Percentiles rank a stretch among this genome's conserved stretches.
phyloP scores from a whole-genome alignment of 37 sponge, comb jelly and placozoan species.

The Diacarnus erythraeanus region DNA sequence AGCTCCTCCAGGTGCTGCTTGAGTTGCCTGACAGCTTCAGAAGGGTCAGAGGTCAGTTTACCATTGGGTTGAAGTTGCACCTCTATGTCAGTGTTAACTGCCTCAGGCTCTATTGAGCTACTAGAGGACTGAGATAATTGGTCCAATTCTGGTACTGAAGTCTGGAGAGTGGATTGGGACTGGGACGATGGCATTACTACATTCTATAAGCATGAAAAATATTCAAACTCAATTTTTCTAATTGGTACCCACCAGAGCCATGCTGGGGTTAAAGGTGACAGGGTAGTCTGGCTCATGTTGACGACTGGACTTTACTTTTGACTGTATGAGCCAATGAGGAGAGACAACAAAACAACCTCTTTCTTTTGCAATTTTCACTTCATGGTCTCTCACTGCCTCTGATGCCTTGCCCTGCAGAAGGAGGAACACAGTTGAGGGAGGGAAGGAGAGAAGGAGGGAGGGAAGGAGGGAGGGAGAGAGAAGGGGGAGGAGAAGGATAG shows the following conservation, averaged over 20 bases:
- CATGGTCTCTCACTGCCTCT: slow-evolving; percentile 39
- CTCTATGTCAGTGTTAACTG: neutral
- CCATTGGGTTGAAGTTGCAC: neutral
- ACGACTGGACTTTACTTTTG: slow-evolving; percentile 10
- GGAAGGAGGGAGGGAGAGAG: neutral
- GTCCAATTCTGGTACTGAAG: neutral
- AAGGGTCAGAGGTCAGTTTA: neutral
- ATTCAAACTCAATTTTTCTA: neutral
- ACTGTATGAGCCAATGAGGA: slow-evolving; percentile 73
- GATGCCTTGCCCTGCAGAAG: slow-evolving; percentile 35
- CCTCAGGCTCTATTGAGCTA: neutral
- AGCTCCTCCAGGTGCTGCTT: slow-evolving; percentile 61
- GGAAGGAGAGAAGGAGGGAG: neutral
- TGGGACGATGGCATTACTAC: neutral
- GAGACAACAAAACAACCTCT: slow-evolving; percentile 59
- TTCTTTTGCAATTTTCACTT: slow-evolving; percentile 57
- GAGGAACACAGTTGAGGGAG: neutral
- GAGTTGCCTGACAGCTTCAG: slow-evolving; percentile 26
- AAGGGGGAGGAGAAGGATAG: neutral
- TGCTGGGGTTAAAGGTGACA: slow-evolving; percentile 63
- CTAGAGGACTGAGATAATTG: neutral
- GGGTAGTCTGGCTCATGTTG: slow-evolving; percentile 69
- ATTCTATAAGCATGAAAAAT: neutral
- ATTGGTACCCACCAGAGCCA: slow-evolving; percentile 43
- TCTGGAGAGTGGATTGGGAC: neutral